Conservation (phyloP, 2,888 invertebrate species). For the Fragum sueziense region DNA sequence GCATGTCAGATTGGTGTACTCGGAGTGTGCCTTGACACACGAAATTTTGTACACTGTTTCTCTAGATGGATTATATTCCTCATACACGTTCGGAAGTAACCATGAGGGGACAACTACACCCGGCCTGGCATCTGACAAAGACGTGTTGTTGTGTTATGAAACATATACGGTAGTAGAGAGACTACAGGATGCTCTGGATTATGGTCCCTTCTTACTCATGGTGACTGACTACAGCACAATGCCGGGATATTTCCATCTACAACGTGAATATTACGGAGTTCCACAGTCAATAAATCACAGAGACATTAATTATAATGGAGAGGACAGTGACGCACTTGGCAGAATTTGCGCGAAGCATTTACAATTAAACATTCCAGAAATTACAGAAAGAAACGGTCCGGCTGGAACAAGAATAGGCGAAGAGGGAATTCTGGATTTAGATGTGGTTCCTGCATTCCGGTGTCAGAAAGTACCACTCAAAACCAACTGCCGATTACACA, state of each 20-base stretch:
- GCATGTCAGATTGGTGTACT: not conserved
- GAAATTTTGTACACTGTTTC: not conserved
- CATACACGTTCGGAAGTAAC: not conserved
- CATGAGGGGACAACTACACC: not conserved
- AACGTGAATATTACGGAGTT: not conserved
- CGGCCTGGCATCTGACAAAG: not conserved
- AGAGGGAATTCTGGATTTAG: not conserved
- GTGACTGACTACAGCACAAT: not conserved
- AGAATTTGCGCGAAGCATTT: not conserved
- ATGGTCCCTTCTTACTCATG: not conserved
- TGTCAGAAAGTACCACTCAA: not conserved
- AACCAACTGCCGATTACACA: not conserved
- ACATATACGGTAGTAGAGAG: not conserved
- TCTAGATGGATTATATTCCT: not conserved
- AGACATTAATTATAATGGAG: not conserved
- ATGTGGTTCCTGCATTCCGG: not conserved
- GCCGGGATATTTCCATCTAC: slow-evolving; percentile 4
- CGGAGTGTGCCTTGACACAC: not conserved
- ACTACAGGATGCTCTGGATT: not conserved
- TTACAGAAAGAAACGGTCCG: not conserved
- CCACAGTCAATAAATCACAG: not conserved
- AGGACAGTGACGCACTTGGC: not conserved
- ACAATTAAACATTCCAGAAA: not conserved
- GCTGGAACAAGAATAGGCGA: not conserved
- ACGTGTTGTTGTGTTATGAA: not conserved